Conservation (phyloP, 2,797 vertebrate genomes). For the Rhodeus uyekii region DNA sequence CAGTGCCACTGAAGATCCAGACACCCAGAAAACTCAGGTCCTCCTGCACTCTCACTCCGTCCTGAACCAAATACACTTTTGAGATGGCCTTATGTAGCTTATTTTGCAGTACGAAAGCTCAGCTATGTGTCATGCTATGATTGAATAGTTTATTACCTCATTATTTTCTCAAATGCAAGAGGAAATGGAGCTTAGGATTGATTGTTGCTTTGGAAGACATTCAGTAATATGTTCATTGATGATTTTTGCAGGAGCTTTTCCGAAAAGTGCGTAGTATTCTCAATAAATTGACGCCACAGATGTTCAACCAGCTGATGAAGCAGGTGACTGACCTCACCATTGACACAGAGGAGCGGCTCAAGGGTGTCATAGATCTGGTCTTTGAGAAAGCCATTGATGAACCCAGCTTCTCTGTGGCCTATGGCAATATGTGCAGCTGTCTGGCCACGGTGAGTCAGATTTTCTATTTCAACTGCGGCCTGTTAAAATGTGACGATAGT, state of each 20-base stretch:
- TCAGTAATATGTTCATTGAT: not conserved
- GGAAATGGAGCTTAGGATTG: not conserved
- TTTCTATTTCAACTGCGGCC: not conserved
- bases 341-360: constrained; percentile 87
- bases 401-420: constrained; percentile 87
- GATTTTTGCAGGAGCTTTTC: constrained; percentile 80
- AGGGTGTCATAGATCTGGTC: constrained; percentile 88
- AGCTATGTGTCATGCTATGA: too few relatives aligned
- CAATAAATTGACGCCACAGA: constrained; percentile 88
- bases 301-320: constrained; percentile 90
- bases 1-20: constrained; percentile 70
- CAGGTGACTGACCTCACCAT: constrained; percentile 87
- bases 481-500: not conserved
- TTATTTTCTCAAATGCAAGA: not conserved
- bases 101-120: not conserved
- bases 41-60: constrained; percentile 9
- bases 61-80: not conserved
- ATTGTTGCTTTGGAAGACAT: not conserved
- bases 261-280: constrained; percentile 88
- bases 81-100: not conserved
- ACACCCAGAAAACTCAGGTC: constrained; percentile 78
- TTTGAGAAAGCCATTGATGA: constrained; percentile 90
- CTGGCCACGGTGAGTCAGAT: constrained; percentile 80
- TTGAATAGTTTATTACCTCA: not conserved
- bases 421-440: constrained; percentile 90